phyloP scores from a whole-genome alignment of 2,113 vertebrate species.

The Pseudorectes ferrugineus region DNA sequence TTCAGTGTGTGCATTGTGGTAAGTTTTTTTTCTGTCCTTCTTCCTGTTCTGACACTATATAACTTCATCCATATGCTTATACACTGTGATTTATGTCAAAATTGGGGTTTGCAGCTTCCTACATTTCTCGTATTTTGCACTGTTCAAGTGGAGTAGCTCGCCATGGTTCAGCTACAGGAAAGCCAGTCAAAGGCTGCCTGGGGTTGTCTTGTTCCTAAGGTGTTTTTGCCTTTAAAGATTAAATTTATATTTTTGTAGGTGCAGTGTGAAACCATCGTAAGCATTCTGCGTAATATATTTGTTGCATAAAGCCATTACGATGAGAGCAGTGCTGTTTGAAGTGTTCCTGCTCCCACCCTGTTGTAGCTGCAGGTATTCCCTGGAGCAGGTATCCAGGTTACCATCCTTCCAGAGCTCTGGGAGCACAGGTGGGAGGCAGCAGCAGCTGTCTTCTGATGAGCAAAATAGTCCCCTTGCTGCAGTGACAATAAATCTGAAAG shows the following conservation, averaged over 20 bases:
- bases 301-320: not conserved
- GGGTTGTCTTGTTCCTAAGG: not conserved
- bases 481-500: not conserved
- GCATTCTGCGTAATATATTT: accelerated
- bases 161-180: not conserved
- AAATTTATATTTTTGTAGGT: not conserved
- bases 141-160: not conserved
- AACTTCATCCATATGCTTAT: not conserved
- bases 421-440: not conserved
- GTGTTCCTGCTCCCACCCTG: not conserved
- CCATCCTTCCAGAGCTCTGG: not conserved
- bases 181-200: not conserved
- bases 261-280: not conserved
- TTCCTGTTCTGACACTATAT: not conserved
- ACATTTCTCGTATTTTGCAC: not conserved
- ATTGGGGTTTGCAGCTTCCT: not conserved
- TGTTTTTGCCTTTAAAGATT: not conserved
- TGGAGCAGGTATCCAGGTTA: conserved; percentile 26
- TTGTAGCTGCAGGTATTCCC: not conserved
- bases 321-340: not conserved
- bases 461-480: not conserved
- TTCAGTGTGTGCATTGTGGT: not conserved
- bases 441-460: not conserved
- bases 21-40: not conserved
- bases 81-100: not conserved